Base-by-base conservation (phyloP, 92 coral and sea anemone species). In the Meandrina meandrites region DNA sequence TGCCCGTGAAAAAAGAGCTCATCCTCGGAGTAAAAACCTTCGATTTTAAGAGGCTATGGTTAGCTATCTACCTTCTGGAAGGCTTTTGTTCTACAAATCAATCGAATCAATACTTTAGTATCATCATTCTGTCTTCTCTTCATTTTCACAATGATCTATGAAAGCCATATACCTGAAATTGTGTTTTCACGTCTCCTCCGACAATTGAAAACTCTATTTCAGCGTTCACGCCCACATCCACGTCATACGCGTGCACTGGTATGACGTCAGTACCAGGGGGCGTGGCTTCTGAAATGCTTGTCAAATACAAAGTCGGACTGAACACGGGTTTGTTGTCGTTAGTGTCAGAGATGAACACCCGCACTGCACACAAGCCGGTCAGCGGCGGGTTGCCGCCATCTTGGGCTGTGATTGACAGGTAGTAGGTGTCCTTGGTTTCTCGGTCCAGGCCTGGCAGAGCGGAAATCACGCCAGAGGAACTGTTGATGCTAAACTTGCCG, bases 251-350 rank as follows among this genome's bases (percentile, higher is more conserved):
- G 75, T 92, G 76, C n/a, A 92, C 94, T 47, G 92, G 90, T 81
- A 92, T 89, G 86, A 92, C 92, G 57, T 92, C 88, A 86, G 84
- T 92, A 58, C 94, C 94, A 71, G 92, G 71, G 67, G 90, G 48
- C 60, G 90, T 92, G 75, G 92, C 76, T 77, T 92, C 94, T 32
- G 88, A 89, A 34, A 92, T 92, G 82, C 94, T 92, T 31, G 94
- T 89, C 21, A 86, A 76, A 81, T 92, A 92, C 34, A 92, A n/a
- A 18, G 92, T 89, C 5, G 94, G 94, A 24, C 47, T 81, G 85
- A 92, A 92, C 15, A 92, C 94, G 4, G 94, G 94, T 83, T 92
- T 89, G 92, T 92, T 89, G 83, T 92, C 94, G 50, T 92, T 92
- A 15, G 56, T 84, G 79, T 92, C 94, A 0, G 94, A 91, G 34